Percentiles rank a stretch among this genome's conserved stretches.
Evolutionary conservation across 2,797 vertebrate genomes (phyloP).

Genomic region (Poeciliopsis turneri): DNA sequence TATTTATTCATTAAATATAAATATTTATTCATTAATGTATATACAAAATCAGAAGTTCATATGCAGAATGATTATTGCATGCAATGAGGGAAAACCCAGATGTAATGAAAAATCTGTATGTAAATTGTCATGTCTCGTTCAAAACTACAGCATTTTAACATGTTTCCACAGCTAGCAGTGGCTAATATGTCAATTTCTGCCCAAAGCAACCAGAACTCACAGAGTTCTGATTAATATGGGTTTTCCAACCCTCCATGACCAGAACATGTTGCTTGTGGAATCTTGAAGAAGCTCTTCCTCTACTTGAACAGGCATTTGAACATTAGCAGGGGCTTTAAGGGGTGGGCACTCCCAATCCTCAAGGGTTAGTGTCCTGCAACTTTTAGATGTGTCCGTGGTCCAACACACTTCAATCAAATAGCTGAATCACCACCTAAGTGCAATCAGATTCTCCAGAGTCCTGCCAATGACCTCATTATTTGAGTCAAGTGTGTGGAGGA

Average conservation of each 20-base stretch:
- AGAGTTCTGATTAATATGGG: neutral
- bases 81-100: too few species aligned
- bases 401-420: too few species aligned
- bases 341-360: too few species aligned
- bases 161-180: neutral
- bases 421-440: too few species aligned
- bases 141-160: neutral
- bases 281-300: neutral
- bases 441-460: too few species aligned
- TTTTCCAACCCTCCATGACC: neutral
- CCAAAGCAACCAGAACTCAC: neutral
- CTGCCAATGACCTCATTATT: too few species aligned
- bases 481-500: too few species aligned
- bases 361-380: too few species aligned
- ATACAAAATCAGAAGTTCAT: neutral
- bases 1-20: too few species aligned
- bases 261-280: too few species aligned
- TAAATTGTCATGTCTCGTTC: neutral
- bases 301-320: neutral
- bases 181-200: neutral
- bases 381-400: too few species aligned
- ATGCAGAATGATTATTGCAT: neutral
- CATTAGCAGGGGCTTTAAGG: too few species aligned
- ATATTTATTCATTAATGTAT: neutral
- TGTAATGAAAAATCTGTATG: neutral